Base-by-base conservation (phyloP, 2,797 vertebrate genomes). In the Nyctibius grandis region DNA sequence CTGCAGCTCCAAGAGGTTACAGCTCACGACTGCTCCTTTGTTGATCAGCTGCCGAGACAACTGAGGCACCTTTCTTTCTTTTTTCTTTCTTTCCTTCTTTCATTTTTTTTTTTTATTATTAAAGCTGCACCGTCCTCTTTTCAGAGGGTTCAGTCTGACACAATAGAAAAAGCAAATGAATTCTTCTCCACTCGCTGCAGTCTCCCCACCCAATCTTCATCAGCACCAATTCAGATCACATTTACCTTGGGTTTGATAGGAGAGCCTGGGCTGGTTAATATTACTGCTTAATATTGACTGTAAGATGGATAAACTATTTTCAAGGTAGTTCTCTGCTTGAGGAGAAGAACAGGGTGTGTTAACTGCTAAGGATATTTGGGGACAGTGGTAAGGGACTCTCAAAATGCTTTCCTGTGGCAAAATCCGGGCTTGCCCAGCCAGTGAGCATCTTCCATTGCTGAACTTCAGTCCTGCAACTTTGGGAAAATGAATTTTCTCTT, bases 1-100 rank as follows among this genome's bases (percentile, higher is more conserved):
- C 99, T 99, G 99, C 98, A 98, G 98, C 98, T 99, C 98, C 98
- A 98, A 99, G 99, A 99, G 99, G 99, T 99, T 99, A 99, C 98
- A 99, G 99, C 99, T 99, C 98, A 98, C 98, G 98, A 99, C 98
- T 99, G 99, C 99, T 99, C 98, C 99, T 99, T 99, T 99, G 99
- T 99, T 99, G 99, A 99, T 99, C 99, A 99, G 99, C 99, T 97
- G 97, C 98, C 93, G 97, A 98, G 98, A 98, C 98, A 98, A 98
- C 97, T 97, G 95, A 98, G 98, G 98, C 97, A 98, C 98, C 98
- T 98, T 98, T 98, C 97, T 97, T 97, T 97, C 96, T 97, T 96
- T 96, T 95, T 95, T 81, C 87, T 96, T 97, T 92, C 74, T 91
- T 95, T 96, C 75, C 34, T 87, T 84, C 72, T 76, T 67, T 61